Base-by-base conservation (phyloP, 1,140 invertebrate species). In the Sarcophaga bullata region DNA sequence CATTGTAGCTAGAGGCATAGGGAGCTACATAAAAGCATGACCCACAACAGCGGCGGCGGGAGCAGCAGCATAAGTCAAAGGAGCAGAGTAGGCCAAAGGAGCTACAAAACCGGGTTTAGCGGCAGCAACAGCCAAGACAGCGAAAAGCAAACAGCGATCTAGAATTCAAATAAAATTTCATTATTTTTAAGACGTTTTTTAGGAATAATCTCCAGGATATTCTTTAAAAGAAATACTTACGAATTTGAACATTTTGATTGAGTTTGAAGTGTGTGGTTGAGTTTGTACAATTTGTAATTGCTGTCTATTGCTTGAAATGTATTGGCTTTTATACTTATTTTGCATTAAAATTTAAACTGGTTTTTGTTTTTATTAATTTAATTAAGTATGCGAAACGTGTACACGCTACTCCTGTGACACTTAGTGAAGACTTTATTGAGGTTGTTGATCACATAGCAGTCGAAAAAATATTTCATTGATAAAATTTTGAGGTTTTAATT, bases 21-120 rank as follows among this genome's bases (percentile, higher is more conserved):
- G 91, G 90, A 83, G 92, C 91, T 8, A 91, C 91, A 83, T 91
- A 91, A 84, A 90, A 47, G 86, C 86, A 82, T 83, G 84, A 19
- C 88, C 88, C 49, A 86, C 85, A 13, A 87, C 86, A 0, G 80
- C 76, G 8, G 90, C 86, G 54, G 91, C 89, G 25, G 81, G 54
- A 19, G 25, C 81, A 13, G 72, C 81, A 47, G 58, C 47, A 76
- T 80, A 80, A 13, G 82, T 68, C 62, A 73, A 8, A 3, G 82
- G 73, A 50, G 76, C 62, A 11, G 82, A 73, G 13, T 83, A 83
- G 9, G 81, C 81, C 50, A 82, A 82, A 17, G 82, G 80, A 25
- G 86, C 87, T 81, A 88, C 76, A 50, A 87, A 58, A 49, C 86
- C 86, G 7, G 87, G 87, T 85, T 89, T 89, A 83, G 87, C 87